Evolutionary conservation across 2,113 vertebrate species (phyloP).

Genomic region (Hylia prasina): DNA sequence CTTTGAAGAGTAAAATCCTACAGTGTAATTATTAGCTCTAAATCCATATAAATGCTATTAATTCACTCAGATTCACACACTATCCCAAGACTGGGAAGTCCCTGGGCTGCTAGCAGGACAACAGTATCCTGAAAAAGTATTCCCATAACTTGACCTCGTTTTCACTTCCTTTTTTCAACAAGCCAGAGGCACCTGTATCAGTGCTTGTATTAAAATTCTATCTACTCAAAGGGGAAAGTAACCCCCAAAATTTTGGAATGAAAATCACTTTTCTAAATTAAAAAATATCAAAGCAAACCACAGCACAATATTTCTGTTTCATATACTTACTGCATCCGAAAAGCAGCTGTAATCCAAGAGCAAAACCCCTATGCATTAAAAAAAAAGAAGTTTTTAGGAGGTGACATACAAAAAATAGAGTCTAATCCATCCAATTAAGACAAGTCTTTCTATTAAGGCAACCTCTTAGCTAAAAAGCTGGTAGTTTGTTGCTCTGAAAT

Average conservation of each 20-base stretch:
- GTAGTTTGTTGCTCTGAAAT: neutral
- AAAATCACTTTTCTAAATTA: neutral
- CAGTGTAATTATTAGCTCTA: neutral
- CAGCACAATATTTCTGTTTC: neutral
- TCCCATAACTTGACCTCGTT: neutral
- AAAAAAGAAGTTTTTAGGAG: neutral
- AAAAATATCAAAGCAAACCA: neutral
- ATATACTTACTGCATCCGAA: slow-evolving; percentile 89
- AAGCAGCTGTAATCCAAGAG: slow-evolving; percentile 85
- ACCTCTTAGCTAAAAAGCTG: neutral
- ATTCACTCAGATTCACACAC: neutral
- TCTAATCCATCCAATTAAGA: neutral
- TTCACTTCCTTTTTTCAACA: neutral
- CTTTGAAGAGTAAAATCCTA: neutral
- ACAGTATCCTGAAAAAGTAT: neutral
- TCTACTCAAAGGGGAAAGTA: neutral
- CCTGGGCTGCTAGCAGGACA: neutral
- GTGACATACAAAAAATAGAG: neutral
- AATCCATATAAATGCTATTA: neutral
- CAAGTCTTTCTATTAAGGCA: neutral
- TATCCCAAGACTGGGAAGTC: neutral
- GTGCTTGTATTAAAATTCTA: neutral
- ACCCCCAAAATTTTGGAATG: neutral
- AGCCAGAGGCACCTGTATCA: neutral
- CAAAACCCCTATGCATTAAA: slow-evolving; percentile 79